A percentile compares a stretch with the other conserved stretches of the same genome.
These are phyloP conservation scores for Arnoldichthys spilopterus DNA, from an alignment of 2,797 vertebrate species.

Conservation along the genomic window DNA sequence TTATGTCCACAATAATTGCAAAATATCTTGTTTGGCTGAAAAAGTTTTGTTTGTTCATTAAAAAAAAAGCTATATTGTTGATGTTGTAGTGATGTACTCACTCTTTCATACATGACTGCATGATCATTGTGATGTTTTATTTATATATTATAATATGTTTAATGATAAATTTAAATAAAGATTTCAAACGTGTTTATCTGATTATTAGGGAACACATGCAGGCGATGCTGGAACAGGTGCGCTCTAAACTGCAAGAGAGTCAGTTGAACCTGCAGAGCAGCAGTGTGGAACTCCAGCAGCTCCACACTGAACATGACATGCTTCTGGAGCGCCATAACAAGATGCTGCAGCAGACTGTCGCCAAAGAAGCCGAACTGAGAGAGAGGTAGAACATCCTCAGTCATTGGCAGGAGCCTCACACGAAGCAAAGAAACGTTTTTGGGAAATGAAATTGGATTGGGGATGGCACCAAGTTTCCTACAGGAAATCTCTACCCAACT, in stretches of 20 bases:
- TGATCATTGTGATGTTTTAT: too few relatives aligned
- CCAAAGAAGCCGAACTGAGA: slow-evolving; percentile 92
- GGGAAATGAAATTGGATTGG: background rate
- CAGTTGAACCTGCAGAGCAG: slow-evolving; percentile 86
- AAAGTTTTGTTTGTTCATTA: background rate
- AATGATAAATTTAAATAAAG: too few relatives aligned
- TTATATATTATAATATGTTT: too few relatives aligned
- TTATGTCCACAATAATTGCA: background rate
- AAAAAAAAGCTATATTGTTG: slow-evolving; percentile 25
- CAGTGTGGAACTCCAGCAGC: slow-evolving; percentile 82
- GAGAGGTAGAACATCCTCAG: slow-evolving; percentile 80
- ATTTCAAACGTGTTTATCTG: background rate
- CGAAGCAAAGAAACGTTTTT: background rate
- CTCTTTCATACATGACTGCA: background rate
- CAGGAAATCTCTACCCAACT: too few relatives aligned
- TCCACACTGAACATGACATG: slow-evolving; percentile 90
- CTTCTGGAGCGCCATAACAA: slow-evolving; percentile 95
- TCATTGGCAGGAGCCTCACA: background rate
- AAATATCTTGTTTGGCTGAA: background rate
- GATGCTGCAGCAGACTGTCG: slow-evolving; percentile 92
- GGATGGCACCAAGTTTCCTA: too few relatives aligned
- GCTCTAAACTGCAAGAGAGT: slow-evolving; percentile 85
- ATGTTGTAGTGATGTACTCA: background rate
- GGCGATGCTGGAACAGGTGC: slow-evolving; percentile 85
- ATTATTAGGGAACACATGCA: slow-evolving; percentile 85